Evolutionary conservation across 2,113 vertebrate species (phyloP), one percentile per base, ranked within the genome.

Genomic region (Vulpes ferrilata): DNA sequence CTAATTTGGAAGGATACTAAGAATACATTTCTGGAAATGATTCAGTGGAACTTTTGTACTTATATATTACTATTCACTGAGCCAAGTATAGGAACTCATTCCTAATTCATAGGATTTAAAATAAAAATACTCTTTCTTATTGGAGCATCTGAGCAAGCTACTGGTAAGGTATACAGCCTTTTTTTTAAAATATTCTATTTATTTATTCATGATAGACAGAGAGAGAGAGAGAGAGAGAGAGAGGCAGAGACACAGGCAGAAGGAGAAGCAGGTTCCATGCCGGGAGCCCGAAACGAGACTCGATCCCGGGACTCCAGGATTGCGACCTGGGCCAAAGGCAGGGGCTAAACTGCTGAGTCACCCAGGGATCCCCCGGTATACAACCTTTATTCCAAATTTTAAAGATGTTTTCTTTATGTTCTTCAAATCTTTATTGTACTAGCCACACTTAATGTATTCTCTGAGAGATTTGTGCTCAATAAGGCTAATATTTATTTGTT

Each of bases 21-120:
- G 82, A 93, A 91, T 76, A 67, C 3, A 43, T 65, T 84, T 74
- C 67, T 91, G 64, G 48, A 71, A 95, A 11, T 88, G 90, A 95
- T 83, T 93, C 78, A 87, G 53, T 13, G 1, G 8, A 97, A 93
- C 60, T 95, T 96, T 84, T 83, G 3, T 71, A 83, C 88, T 79
- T 95, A 84, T 27, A 67, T 96, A 55, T 62, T 67, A 87, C 48
- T 95, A 86, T 13, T 81, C 65, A 79, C 48, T 79, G 60, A 94
- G 79, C 69, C 76, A 93, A 90, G 22, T 59, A 89, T 30, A 89
- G 64, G 55, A 67, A 23, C 35, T 79, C 30, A 95, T 96, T 93
- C 35, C 51, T 59, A 88, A 85, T 95, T 91, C 51, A 83, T 38
- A 93, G 38, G 5, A 76, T 81, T 91, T 93, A 88, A 95, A 97